Conservation (phyloP, 2,888 invertebrate species). For the Liopterus haemorrhoidalis region DNA sequence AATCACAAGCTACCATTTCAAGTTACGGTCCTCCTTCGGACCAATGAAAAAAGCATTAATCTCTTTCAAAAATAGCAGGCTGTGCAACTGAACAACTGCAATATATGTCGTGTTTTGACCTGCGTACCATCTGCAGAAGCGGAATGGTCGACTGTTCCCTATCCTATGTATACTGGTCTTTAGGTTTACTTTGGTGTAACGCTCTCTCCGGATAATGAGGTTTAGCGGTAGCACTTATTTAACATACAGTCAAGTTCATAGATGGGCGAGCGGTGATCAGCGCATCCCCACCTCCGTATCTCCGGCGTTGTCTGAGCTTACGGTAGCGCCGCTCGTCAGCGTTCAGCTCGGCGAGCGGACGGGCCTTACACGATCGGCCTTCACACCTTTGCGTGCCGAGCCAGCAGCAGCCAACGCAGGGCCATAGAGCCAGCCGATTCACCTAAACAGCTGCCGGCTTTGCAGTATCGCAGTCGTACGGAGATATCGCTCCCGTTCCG, state of each 20-base stretch:
- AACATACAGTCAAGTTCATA: constrained; percentile 47
- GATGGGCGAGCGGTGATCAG: constrained; percentile 36
- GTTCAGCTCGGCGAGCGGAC: constrained; percentile 35
- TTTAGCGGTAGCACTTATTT: constrained; percentile 47
- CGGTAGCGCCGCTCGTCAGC: constrained; percentile 34
- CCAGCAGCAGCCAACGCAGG: constrained; percentile 9
- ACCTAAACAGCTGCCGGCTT: not conserved
- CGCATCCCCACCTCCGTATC: constrained; percentile 38
- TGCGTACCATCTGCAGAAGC: constrained; percentile 11
- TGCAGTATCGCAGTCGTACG: too few species aligned
- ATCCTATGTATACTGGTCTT: constrained; percentile 43
- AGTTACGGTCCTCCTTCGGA: constrained; percentile 44
- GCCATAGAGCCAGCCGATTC: not conserved
- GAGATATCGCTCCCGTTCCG: too few species aligned
- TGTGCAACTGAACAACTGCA: constrained; percentile 42
- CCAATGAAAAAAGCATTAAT: constrained; percentile 51
- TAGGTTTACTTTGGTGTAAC: constrained; percentile 38
- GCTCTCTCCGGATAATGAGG: constrained; percentile 40
- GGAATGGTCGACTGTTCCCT: constrained; percentile 17
- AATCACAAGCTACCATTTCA: constrained; percentile 40
- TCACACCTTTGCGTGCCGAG: constrained; percentile 13
- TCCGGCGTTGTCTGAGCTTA: constrained; percentile 43
- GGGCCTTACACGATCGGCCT: not conserved
- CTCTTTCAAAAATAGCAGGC: constrained; percentile 49
- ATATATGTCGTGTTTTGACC: too few species aligned